These are phyloP conservation scores for Budorcas taxicolor DNA, from an alignment of 2,113 vertebrate genomes.

Conservation along the genomic window DNA sequence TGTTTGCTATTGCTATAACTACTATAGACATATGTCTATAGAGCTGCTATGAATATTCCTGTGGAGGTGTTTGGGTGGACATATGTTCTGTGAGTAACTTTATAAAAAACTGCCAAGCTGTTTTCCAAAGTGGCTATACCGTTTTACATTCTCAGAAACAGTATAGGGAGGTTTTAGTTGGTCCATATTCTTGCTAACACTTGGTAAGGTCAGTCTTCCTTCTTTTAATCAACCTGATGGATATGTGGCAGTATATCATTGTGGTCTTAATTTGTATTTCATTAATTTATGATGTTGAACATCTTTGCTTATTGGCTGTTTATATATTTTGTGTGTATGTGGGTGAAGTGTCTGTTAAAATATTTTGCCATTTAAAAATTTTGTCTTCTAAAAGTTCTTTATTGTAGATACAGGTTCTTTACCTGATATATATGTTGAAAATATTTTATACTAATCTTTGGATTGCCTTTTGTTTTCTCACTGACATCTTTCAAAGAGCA, in stretches of 20 bases:
- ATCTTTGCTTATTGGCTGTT: background rate
- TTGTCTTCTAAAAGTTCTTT: background rate
- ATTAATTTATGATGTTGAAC: background rate
- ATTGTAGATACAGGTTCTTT: background rate
- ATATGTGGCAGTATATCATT: background rate
- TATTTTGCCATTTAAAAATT: background rate
- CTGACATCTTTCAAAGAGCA: background rate
- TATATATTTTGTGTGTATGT: background rate
- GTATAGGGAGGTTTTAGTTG: background rate
- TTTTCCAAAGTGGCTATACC: background rate
- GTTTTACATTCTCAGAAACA: background rate
- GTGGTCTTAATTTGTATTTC: background rate
- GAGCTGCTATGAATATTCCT: background rate
- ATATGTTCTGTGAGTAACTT: background rate
- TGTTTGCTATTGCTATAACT: background rate
- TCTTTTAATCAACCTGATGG: background rate
- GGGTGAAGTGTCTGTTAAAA: background rate
- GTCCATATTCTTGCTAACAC: background rate
- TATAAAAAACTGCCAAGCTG: background rate
- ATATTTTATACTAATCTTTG: background rate
- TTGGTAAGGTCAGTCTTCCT: background rate
- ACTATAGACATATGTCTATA: background rate
- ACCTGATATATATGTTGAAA: background rate
- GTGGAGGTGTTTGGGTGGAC: background rate
- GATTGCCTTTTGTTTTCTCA: background rate